phyloP scores from a whole-genome alignment of 64 coral and sea anemone genomes.

The Montipora capricornis region DNA sequence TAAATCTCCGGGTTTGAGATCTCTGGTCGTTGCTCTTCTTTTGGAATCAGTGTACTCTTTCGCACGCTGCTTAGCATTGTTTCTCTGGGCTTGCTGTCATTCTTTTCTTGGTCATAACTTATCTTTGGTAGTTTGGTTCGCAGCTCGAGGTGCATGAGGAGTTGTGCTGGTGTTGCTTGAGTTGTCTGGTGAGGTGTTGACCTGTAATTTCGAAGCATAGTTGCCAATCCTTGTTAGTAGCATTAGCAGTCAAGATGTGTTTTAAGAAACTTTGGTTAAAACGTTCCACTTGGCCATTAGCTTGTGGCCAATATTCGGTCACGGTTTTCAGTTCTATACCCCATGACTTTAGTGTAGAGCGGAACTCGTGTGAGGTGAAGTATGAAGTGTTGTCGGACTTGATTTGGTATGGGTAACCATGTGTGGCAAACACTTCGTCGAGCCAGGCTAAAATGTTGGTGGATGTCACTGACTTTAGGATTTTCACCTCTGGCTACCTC shows the following conservation, averaged over 20 bases:
- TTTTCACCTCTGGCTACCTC: slow-evolving; percentile 41
- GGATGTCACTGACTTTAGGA: slow-evolving; percentile 37
- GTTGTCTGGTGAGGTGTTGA: slow-evolving; percentile 60
- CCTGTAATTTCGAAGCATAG: slow-evolving; percentile 51
- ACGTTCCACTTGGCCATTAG: slow-evolving; percentile 60
- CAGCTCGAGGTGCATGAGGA: slow-evolving; percentile 28
- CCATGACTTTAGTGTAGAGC: slow-evolving; percentile 19
- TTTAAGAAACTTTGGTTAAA: slow-evolving; percentile 50
- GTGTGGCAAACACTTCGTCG: slow-evolving; percentile 24
- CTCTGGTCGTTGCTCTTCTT: background rate
- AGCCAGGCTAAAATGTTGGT: slow-evolving; percentile 46
- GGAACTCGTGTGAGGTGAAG: slow-evolving; percentile 66
- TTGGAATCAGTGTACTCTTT: slow-evolving; percentile 52
- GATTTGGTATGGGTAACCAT: slow-evolving; percentile 61
- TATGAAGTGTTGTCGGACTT: slow-evolving; percentile 70
- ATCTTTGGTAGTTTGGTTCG: slow-evolving; percentile 51
- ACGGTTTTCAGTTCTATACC: slow-evolving; percentile 50
- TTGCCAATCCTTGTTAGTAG: slow-evolving; percentile 37
- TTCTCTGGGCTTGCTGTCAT: background rate
- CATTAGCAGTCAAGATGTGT: slow-evolving; percentile 32
- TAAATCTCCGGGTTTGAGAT: slow-evolving; percentile 37
- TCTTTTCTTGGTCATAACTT: background rate
- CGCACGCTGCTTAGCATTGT: slow-evolving; percentile 16
- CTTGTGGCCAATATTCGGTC: slow-evolving; percentile 75
- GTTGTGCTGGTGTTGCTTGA: slow-evolving; percentile 30